Conservation (phyloP, 2,113 vertebrate species). For the Solea senegalensis region DNA sequence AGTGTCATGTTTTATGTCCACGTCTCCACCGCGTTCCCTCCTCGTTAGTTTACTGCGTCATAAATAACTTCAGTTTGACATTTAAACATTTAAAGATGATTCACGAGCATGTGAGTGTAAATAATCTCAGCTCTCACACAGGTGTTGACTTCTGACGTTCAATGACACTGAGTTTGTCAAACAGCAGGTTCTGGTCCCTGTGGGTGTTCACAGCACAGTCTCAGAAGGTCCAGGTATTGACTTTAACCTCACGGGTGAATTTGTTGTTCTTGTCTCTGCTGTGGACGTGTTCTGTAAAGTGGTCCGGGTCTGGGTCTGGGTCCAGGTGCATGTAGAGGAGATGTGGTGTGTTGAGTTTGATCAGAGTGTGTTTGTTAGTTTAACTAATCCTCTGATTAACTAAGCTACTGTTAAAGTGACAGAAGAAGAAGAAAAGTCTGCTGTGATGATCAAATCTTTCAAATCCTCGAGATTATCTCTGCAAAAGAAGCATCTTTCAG, state of each 20-base stretch:
- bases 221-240: too few relatives aligned
- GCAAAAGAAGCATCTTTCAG: slow-evolving; percentile 79
- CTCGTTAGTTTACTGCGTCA: slow-evolving; percentile 68
- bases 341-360: too few relatives aligned
- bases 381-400: slow-evolving; percentile 68
- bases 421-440: slow-evolving; percentile 53
- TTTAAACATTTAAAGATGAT: slow-evolving; percentile 57
- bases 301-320: too few relatives aligned
- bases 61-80: slow-evolving; percentile 74
- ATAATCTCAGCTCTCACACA: slow-evolving; percentile 16
- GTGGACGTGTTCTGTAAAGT: too few relatives aligned
- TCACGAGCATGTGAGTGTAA: slow-evolving; percentile 58
- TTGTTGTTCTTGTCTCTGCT: too few relatives aligned
- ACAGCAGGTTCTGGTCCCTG: too few relatives aligned
- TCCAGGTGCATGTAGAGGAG: too few relatives aligned
- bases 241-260: too few relatives aligned
- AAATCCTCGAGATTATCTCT: slow-evolving; percentile 76
- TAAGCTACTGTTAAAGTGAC: slow-evolving; percentile 52
- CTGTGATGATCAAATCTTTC: slow-evolving; percentile 71
- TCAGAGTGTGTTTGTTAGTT: slow-evolving; percentile 7
- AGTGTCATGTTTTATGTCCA: slow-evolving; percentile 75
- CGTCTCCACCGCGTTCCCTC: slow-evolving; percentile 45
- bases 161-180: too few relatives aligned
- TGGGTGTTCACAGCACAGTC: too few relatives aligned
- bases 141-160: too few relatives aligned